phyloP scores from a whole-genome alignment of 2,113 vertebrate genomes.

The Choloepus hoffmanni region DNA sequence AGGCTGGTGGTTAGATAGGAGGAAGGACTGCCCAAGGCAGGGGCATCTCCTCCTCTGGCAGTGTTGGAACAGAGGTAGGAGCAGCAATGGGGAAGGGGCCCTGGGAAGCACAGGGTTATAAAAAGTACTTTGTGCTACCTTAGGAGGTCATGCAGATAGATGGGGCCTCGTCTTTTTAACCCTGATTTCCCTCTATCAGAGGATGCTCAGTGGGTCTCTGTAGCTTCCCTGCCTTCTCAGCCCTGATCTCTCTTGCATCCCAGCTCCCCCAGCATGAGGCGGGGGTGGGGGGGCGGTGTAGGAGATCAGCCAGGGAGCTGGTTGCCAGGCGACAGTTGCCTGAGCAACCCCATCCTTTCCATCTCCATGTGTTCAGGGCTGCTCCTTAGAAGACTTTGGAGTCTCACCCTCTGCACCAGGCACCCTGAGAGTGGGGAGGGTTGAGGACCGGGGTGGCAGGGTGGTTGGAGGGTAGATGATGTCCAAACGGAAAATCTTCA shows the following conservation, averaged over 20 bases:
- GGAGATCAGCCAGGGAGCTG: constrained; percentile 82
- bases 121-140: not conserved
- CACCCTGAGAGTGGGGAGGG: constrained; percentile 7
- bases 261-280: constrained; percentile 80
- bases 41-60: not conserved
- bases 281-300: constrained; percentile 79
- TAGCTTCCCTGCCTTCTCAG: constrained; percentile 73
- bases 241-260: constrained; percentile 76
- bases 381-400: constrained; percentile 82
- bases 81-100: not conserved
- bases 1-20: constrained; percentile 7
- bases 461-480: not conserved
- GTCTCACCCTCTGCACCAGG: constrained; percentile 73
- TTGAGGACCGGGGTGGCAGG: constrained; percentile 1
- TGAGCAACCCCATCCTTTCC: constrained; percentile 82
- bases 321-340: constrained; percentile 84
- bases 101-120: not conserved
- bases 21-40: constrained; percentile 46
- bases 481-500: not conserved
- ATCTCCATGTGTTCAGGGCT: constrained; percentile 81
- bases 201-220: constrained; percentile 47
- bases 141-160: not conserved
- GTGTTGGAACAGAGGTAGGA: not conserved
- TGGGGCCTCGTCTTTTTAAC: not conserved
- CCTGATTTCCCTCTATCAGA: not conserved